Evolutionary conservation across 2,113 vertebrate species (phyloP).

Genomic region (Brienomyrus brachyistius): DNA sequence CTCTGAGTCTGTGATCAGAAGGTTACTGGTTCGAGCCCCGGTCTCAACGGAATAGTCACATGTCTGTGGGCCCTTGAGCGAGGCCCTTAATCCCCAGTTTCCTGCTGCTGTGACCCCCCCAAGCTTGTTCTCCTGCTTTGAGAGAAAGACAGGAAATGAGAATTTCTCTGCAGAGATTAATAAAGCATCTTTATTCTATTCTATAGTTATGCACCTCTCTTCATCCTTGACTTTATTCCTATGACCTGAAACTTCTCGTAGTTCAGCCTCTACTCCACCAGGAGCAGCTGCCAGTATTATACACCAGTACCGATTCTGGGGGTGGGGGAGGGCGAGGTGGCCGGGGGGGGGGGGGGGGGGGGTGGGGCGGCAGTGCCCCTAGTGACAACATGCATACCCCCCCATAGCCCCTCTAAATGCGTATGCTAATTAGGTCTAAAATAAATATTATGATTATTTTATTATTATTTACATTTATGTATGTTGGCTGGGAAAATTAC

Average conservation of each 20-base stretch:
- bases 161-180: too few relatives aligned
- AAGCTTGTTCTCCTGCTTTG: background rate
- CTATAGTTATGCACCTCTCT: background rate
- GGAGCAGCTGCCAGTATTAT: too few relatives aligned
- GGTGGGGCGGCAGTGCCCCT: too few relatives aligned
- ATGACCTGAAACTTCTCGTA: too few relatives aligned
- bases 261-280: background rate
- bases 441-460: background rate
- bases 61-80: background rate
- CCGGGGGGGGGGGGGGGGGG: too few relatives aligned
- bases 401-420: too few relatives aligned
- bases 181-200: background rate
- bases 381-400: too few relatives aligned
- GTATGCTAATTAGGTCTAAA: too few relatives aligned
- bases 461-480: background rate
- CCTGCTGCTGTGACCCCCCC: background rate
- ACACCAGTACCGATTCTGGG: too few relatives aligned
- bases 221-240: too few relatives aligned
- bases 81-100: background rate
- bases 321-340: too few relatives aligned
- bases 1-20: background rate
- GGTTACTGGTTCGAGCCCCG: background rate
- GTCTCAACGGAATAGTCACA: background rate
- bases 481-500: background rate
- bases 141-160: too few relatives aligned